Conservation (phyloP, 2,797 vertebrate genomes). For the Alosa sapidissima region DNA sequence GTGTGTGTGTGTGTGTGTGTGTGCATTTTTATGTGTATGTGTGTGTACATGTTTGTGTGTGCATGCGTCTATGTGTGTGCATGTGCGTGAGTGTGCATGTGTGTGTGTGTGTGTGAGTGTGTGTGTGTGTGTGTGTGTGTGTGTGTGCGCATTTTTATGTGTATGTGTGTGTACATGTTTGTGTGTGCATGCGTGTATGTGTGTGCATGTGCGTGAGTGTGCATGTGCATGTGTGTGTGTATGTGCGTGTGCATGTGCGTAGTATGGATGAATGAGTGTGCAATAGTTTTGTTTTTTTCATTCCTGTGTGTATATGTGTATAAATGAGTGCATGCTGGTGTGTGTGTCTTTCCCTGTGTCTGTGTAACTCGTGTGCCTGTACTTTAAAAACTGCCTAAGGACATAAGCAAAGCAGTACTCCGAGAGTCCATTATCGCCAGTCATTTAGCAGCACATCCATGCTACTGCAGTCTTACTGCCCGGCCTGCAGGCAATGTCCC, state of each 20-base stretch:
- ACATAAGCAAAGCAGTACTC: slow-evolving; percentile 19
- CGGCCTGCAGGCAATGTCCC: slow-evolving; percentile 25
- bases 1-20: neutral
- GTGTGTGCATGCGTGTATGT: slow-evolving; percentile 13
- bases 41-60: slow-evolving; percentile 16
- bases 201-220: neutral
- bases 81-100: neutral
- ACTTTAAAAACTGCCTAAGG: slow-evolving; percentile 22
- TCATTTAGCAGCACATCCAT: slow-evolving; percentile 48
- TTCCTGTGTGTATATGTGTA: neutral
- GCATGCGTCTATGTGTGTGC: too few species aligned
- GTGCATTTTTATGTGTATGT: neutral
- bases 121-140: slow-evolving; percentile 14
- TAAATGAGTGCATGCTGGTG: neutral
- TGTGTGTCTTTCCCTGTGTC: neutral
- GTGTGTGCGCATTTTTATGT: neutral
- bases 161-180: neutral
- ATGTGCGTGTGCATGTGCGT: slow-evolving; percentile 12
- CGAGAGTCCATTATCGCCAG: slow-evolving; percentile 35
- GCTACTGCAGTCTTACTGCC: slow-evolving; percentile 40
- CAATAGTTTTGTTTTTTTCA: slow-evolving; percentile 20
- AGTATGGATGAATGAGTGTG: neutral
- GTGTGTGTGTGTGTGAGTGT: neutral
- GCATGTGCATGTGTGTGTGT: neutral
- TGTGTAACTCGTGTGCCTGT: neutral